Conservation (phyloP, 2,113 vertebrate genomes). For the Macrotis lagotis region DNA sequence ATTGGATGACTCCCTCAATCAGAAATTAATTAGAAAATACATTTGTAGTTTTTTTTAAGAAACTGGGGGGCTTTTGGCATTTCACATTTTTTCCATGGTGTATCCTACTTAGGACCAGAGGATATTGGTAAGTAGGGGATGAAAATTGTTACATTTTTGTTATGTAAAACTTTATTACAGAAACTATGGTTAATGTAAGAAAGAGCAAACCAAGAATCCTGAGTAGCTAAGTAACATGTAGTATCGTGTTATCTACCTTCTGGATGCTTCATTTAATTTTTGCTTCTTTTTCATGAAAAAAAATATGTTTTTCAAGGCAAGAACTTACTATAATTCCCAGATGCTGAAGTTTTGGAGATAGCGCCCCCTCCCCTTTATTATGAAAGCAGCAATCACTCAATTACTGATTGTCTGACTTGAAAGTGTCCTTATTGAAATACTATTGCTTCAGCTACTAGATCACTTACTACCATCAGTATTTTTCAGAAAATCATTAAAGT, state of each 20-base stretch:
- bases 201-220: not conserved
- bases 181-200: slow-evolving; percentile 1
- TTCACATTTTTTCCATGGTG: slow-evolving; percentile 4
- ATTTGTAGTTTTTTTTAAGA: slow-evolving; percentile 27
- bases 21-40: slow-evolving; percentile 17
- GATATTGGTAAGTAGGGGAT: not conserved
- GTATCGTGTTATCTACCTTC: not conserved
- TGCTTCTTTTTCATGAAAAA: slow-evolving; percentile 13
- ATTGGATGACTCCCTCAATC: too few relatives aligned
- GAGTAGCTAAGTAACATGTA: not conserved
- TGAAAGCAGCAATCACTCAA: slow-evolving; percentile 6
- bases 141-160: slow-evolving; percentile 35
- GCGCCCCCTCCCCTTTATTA: slow-evolving; percentile 1
- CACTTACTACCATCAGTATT: slow-evolving; percentile 59
- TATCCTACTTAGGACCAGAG: slow-evolving; percentile 14
- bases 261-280: slow-evolving; percentile 21
- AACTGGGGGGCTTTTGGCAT: not conserved
- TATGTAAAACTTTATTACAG: not conserved
- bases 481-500: slow-evolving; percentile 29
- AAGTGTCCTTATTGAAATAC: slow-evolving; percentile 60
- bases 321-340: slow-evolving; percentile 11
- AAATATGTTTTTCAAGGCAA: not conserved
- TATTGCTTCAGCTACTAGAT: slow-evolving; percentile 13
- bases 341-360: not conserved
- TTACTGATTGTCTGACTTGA: slow-evolving; percentile 51